These are phyloP conservation scores for Dendropsophus ebraccatus DNA, from an alignment of 2,113 vertebrate genomes.

Conservation along the genomic window DNA sequence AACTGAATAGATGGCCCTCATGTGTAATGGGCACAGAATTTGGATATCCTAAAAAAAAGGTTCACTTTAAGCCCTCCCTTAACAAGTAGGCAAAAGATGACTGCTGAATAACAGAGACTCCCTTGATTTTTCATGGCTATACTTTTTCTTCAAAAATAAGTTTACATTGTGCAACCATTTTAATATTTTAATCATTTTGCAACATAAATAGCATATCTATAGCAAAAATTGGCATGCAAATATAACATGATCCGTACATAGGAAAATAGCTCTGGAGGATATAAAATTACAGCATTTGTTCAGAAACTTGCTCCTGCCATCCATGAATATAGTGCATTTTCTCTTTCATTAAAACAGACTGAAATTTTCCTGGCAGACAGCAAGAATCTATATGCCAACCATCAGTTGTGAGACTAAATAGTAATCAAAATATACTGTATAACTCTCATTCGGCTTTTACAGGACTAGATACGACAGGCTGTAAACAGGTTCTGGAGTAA, in stretches of 20 bases:
- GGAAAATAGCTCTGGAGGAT: conserved; percentile 54
- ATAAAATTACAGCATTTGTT: conserved; percentile 56
- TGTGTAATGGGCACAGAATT: too few relatives aligned
- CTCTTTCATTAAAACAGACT: conserved; percentile 1
- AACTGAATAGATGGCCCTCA: too few relatives aligned
- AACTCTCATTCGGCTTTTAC: conserved; percentile 15
- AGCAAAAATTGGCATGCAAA: conserved; percentile 29
- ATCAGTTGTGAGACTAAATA: neutral
- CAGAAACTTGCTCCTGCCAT: conserved; percentile 4
- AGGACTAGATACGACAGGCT: conserved; percentile 16
- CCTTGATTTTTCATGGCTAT: neutral
- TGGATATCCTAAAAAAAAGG: neutral
- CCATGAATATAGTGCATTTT: conserved; percentile 8
- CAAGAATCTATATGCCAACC: neutral
- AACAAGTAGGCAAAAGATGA: neutral
- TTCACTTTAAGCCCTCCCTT: neutral
- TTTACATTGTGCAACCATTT: neutral
- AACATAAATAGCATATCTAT: conserved; percentile 34
- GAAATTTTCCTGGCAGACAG: neutral
- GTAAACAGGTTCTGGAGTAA: conserved; percentile 25
- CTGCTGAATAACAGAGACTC: neutral
- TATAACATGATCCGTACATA: conserved; percentile 46
- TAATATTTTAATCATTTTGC: conserved; percentile 13
- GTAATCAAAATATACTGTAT: conserved; percentile 27
- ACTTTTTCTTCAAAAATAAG: neutral